A percentile compares a stretch with the other conserved stretches of the same genome.
Conservation (phyloP, 2,888 invertebrate species). For the Catocala fraxini region DNA sequence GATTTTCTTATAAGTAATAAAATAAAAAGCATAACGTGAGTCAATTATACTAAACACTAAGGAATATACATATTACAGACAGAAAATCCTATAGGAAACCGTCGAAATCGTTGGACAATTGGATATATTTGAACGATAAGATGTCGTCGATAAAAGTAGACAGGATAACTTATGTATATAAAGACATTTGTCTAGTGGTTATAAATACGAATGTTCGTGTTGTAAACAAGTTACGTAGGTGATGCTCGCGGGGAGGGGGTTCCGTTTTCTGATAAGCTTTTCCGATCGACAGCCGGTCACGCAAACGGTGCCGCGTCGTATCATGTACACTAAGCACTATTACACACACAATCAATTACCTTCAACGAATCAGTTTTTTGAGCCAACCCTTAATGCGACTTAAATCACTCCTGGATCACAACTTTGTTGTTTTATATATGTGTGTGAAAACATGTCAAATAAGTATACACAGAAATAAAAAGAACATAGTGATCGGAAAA, state of each 20-base stretch:
- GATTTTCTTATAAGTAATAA: too few relatives aligned
- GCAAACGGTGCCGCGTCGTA: slow-evolving; percentile 52
- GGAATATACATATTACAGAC: background rate
- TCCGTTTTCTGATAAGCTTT: slow-evolving; percentile 64
- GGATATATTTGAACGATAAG: slow-evolving; percentile 34
- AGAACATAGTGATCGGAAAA: too few relatives aligned
- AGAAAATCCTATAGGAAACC: slow-evolving; percentile 19
- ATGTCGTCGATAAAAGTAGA: slow-evolving; percentile 30
- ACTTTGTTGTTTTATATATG: too few relatives aligned
- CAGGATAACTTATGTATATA: slow-evolving; percentile 27
- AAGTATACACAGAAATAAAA: too few relatives aligned
- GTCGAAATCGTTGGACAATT: slow-evolving; percentile 10
- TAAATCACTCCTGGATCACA: background rate
- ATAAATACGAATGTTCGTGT: slow-evolving; percentile 61
- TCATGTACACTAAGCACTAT: slow-evolving; percentile 42
- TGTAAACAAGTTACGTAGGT: slow-evolving; percentile 62
- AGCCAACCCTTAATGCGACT: slow-evolving; percentile 5
- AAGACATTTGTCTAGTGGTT: slow-evolving; percentile 47
- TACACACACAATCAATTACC: slow-evolving; percentile 59
- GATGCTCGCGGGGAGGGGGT: slow-evolving; percentile 53
- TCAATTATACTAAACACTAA: background rate
- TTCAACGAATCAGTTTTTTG: slow-evolving; percentile 41
- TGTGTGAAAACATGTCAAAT: too few relatives aligned
- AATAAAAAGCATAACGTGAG: background rate
- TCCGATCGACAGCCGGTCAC: slow-evolving; percentile 67